Evolutionary conservation across 2,888 invertebrate genomes (phyloP).

Genomic region (Drosophila niveifrons): DNA sequence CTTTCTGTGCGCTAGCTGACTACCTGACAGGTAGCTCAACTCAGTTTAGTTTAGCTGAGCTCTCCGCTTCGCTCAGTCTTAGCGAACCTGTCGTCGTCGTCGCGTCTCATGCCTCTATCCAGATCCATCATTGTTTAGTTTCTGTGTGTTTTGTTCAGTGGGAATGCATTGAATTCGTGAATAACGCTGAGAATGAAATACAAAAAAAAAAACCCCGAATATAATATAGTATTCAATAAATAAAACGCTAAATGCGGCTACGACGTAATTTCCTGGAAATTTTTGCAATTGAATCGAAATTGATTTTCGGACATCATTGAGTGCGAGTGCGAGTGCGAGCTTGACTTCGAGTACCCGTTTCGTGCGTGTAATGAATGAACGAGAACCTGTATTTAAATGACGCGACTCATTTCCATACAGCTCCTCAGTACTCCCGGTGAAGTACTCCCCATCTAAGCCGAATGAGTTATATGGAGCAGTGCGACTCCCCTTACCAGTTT

Average conservation of each 20-base stretch:
- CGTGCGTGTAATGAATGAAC: constrained; percentile 37
- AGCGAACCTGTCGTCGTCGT: constrained; percentile 68
- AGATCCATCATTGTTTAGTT: constrained; percentile 42
- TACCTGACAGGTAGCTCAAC: constrained; percentile 47
- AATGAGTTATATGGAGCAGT: constrained; percentile 65
- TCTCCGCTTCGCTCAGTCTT: constrained; percentile 60
- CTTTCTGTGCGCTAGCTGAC: constrained; percentile 11
- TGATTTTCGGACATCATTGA: constrained; percentile 63
- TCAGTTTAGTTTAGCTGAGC: constrained; percentile 30
- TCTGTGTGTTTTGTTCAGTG: constrained; percentile 40
- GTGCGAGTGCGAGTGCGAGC: neutral
- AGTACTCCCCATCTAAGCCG: constrained; percentile 27
- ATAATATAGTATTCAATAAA: constrained; percentile 2
- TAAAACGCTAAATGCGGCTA: constrained; percentile 23
- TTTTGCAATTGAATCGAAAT: constrained; percentile 75
- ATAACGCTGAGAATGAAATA: constrained; percentile 48
- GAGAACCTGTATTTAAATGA: constrained; percentile 59
- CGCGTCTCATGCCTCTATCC: constrained; percentile 53
- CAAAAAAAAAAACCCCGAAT: neutral
- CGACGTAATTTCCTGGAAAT: constrained; percentile 70
- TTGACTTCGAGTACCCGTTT: constrained; percentile 18
- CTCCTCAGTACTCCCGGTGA: neutral
- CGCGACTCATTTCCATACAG: constrained; percentile 48
- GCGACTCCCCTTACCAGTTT: constrained; percentile 58
- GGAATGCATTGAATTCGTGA: constrained; percentile 47